phyloP scores from a whole-genome alignment of 2,797 vertebrate species.

The Oreortyx pictus region DNA sequence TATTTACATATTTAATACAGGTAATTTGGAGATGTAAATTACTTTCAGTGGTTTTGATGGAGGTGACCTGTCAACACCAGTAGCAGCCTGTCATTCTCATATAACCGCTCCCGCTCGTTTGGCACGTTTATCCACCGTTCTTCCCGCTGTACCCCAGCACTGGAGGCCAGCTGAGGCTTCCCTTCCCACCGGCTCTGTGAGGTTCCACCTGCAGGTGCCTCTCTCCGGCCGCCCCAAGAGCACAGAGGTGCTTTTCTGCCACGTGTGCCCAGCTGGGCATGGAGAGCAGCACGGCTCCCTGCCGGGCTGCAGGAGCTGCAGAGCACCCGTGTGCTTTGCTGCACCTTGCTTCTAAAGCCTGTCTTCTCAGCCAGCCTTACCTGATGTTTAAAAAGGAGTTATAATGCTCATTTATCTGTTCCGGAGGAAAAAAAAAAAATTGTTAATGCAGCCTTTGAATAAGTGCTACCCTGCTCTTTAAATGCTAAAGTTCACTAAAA shows the following conservation, averaged over 20 bases:
- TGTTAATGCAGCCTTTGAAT: constrained; percentile 65
- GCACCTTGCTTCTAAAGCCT: background rate
- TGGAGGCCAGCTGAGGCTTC: background rate
- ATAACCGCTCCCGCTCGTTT: constrained; percentile 32
- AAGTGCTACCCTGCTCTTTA: constrained; percentile 73
- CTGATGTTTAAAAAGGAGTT: constrained; percentile 65
- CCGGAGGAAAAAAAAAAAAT: background rate
- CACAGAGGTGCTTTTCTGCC: background rate
- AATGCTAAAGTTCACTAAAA: constrained; percentile 82
- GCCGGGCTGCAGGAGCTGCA: background rate
- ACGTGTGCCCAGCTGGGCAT: background rate
- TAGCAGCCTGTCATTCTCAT: constrained; percentile 66
- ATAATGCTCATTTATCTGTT: constrained; percentile 75
- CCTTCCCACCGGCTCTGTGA: background rate
- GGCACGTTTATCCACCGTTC: background rate
- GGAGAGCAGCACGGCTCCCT: accelerated
- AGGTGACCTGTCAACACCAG: constrained; percentile 63
- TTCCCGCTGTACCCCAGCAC: background rate
- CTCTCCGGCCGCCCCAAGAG: background rate
- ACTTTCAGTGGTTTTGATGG: constrained; percentile 58
- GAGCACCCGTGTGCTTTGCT: background rate
- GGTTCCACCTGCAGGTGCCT: background rate
- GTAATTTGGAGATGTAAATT: constrained; percentile 64
- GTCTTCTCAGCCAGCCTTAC: constrained; percentile 27
- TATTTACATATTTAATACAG: constrained; percentile 40